These are phyloP conservation scores for Brachionus angularis DNA, from an alignment of 1,140 invertebrate species.

Conservation along the genomic window DNA sequence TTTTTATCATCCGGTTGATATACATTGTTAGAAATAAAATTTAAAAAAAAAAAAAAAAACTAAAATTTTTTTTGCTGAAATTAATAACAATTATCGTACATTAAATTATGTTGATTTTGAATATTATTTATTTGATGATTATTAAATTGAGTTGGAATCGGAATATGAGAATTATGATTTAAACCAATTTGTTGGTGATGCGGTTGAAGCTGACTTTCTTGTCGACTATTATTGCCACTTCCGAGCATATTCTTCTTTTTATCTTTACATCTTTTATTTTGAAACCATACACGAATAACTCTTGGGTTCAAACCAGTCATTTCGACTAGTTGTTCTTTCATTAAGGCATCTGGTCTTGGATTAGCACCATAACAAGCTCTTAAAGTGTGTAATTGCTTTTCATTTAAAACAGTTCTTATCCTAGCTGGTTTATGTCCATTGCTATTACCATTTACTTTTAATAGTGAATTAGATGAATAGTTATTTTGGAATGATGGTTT, in stretches of 20 bases:
- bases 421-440: constrained; percentile 76
- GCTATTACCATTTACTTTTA: background rate
- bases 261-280: constrained; percentile 98
- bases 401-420: constrained; percentile 93
- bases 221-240: constrained; percentile 79
- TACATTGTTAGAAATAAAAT: background rate
- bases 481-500: constrained; percentile 6
- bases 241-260: constrained; percentile 94
- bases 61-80: constrained; percentile 5
- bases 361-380: constrained; percentile 86
- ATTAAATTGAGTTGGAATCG: too few relatives aligned
- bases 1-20: constrained; percentile 26
- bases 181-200: too few relatives aligned
- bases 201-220: constrained; percentile 66
- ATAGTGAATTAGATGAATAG: background rate
- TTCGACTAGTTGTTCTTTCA: constrained; percentile 98
- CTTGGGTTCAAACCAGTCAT: constrained; percentile 92
- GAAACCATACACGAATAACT: constrained; percentile 94
- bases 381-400: constrained; percentile 94
- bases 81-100: constrained; percentile 31
- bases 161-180: too few relatives aligned
- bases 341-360: constrained; percentile 91
- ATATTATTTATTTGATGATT: too few relatives aligned
- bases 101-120: constrained; percentile 6
- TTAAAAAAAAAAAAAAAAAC: background rate